Percentiles rank a stretch among this genome's conserved stretches.
Evolutionary conservation across 2,888 invertebrate genomes (phyloP).

Genomic region (Heliconius aoede): DNA sequence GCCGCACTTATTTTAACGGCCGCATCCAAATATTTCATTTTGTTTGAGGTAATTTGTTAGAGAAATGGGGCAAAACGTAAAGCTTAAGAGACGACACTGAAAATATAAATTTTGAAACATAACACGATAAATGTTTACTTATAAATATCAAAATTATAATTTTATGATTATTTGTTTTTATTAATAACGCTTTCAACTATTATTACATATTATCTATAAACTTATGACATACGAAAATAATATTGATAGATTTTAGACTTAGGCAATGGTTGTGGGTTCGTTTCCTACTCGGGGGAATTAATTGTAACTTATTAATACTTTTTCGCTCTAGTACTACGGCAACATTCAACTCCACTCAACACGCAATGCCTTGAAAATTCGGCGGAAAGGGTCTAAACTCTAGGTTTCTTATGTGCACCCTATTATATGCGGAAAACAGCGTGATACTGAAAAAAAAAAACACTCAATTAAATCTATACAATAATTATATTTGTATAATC

Average conservation of each 20-base stretch:
- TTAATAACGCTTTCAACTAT: no score
- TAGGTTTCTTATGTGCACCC: background rate
- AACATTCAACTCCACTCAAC: background rate
- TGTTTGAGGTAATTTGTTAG: slow-evolving; percentile 38
- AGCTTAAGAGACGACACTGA: slow-evolving; percentile 50
- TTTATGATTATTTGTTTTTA: no score
- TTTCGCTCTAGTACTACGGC: no score
- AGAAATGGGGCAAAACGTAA: slow-evolving; percentile 54
- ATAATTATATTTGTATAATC: no score
- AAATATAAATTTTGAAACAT: slow-evolving; percentile 44
- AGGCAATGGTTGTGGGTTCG: no score
- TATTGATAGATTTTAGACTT: no score
- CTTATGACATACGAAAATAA: no score
- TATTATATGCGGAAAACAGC: background rate
- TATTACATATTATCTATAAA: no score
- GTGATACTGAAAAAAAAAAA: no score
- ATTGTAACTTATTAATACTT: no score
- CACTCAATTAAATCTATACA: no score
- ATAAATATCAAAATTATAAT: background rate
- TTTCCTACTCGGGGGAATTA: no score
- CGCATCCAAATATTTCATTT: slow-evolving; percentile 38
- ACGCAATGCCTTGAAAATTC: background rate
- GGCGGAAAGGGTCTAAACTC: background rate
- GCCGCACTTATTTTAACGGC: slow-evolving; percentile 57
- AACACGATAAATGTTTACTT: slow-evolving; percentile 19